Evolutionary conservation across 2,113 vertebrate species (phyloP).

Genomic region (Chitala chitala): DNA sequence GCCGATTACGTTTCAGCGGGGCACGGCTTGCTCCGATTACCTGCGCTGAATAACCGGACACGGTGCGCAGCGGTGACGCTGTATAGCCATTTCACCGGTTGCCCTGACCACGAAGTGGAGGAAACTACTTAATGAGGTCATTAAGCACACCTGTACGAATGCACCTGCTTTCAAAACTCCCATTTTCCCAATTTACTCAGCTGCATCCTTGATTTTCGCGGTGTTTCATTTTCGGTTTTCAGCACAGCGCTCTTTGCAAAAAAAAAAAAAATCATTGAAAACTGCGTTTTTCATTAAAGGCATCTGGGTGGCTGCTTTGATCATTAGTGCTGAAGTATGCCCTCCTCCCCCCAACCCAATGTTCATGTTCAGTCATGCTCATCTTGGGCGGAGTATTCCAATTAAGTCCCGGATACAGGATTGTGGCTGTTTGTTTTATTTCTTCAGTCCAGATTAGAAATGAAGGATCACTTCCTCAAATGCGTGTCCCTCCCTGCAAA

Average conservation of each 20-base stretch:
- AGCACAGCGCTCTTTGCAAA: neutral
- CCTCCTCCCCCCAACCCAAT: neutral
- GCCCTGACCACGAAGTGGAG: too few species aligned
- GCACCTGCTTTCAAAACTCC: too few species aligned
- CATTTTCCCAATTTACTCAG: too few species aligned
- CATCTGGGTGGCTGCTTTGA: neutral
- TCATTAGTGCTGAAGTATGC: neutral
- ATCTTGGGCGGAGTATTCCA: neutral
- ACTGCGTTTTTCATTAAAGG: neutral
- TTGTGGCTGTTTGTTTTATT: neutral
- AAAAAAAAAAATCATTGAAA: neutral
- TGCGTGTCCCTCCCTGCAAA: neutral
- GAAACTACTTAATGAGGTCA: too few species aligned
- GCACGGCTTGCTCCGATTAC: too few species aligned
- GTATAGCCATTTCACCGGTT: too few species aligned
- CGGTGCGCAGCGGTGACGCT: too few species aligned
- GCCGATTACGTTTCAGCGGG: too few species aligned
- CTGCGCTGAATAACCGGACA: too few species aligned
- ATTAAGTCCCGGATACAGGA: neutral
- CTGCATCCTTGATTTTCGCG: too few species aligned
- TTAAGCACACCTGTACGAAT: too few species aligned
- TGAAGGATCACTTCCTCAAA: neutral
- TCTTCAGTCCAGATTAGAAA: neutral
- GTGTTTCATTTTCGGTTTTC: too few species aligned
- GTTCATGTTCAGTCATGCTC: neutral